Evolutionary conservation across 2,113 vertebrate genomes (phyloP), one percentile per base, ranked within the genome.

Genomic region (Myotis brandtii): DNA sequence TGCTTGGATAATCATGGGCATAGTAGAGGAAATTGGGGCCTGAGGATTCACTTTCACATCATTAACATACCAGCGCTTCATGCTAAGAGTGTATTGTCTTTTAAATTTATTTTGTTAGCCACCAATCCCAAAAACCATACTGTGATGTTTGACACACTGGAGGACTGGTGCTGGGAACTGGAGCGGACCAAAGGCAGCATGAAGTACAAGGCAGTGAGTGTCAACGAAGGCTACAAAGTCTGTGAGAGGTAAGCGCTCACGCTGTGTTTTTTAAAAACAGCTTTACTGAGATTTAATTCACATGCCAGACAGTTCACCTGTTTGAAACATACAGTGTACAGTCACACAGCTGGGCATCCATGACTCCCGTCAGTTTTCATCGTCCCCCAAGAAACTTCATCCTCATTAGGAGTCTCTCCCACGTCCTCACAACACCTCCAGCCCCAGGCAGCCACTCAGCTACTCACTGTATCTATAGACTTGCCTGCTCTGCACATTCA

Each of bases 81-180:
- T 1, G 5, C 89, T 79, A 34, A 84, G 54, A 52, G 69, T 69
- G 88, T 27, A 54, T 46, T 76, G 20, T 80, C 73, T 52, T 86
- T 25, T 70, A 23, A 52, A 81, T 94, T 32, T 97, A 14, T 95
- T 80, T 96, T 94, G 25, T 70, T 97, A 98, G 97, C 88, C 23
- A 88, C 95, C 87, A 96, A 96, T 67, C 86, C 98, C 94, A 96
- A 96, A 93, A 97, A 98, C 84, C 97, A 98, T 46, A 99, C 99
- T 0, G 46, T 99, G 34, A 98, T 99, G 99, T 99, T 99, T 97
- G 99, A 99, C 84, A 97, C 98, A 0, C 95, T 97, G 0, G 98
- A 98, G 50, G 99, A 99, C 97, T 99, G 99, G 99, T 97, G 91
- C 21, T 97, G 96, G 95, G 99, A 99, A 76, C n/a, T 99, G 98